These are phyloP conservation scores for Ceratoteleas bidentatus DNA, from an alignment of 1,140 invertebrate genomes.

Conservation along the genomic window DNA sequence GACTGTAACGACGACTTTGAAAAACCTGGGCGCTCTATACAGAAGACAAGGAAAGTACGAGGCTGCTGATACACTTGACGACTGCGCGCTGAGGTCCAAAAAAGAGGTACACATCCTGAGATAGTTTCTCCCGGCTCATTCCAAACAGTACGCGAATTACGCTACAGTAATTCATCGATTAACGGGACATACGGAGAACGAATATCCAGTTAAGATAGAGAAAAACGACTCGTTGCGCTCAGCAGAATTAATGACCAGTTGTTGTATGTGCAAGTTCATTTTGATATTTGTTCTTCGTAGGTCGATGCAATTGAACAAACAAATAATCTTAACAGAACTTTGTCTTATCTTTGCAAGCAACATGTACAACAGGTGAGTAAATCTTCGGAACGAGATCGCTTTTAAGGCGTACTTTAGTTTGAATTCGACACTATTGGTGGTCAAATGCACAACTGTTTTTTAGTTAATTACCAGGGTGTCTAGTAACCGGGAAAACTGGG, in stretches of 20 bases:
- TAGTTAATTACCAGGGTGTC: background rate
- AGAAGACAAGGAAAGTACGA: slow-evolving; percentile 99
- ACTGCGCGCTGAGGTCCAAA: slow-evolving; percentile 95
- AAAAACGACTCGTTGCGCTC: too few species aligned
- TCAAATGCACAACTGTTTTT: slow-evolving; percentile 5
- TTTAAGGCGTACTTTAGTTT: background rate
- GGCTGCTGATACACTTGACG: slow-evolving; percentile 98
- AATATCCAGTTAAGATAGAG: background rate
- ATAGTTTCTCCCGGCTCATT: too few species aligned
- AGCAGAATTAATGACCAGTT: too few species aligned
- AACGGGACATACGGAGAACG: background rate
- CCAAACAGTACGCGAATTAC: background rate
- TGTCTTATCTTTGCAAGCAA: slow-evolving; percentile 81
- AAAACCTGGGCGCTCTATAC: slow-evolving; percentile 98
- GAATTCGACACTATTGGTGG: background rate
- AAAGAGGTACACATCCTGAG: slow-evolving; percentile 87
- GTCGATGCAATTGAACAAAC: slow-evolving; percentile 10
- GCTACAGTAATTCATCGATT: background rate
- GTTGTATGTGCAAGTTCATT: too few species aligned
- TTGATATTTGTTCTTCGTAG: background rate
- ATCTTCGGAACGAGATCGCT: background rate
- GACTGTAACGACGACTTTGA: slow-evolving; percentile 97
- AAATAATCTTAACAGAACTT: slow-evolving; percentile 59
- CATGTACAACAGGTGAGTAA: slow-evolving; percentile 78
- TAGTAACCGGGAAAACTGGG: too few species aligned